These are phyloP conservation scores for Drosophila neocordata DNA, from an alignment of 1,140 invertebrate species.

Conservation along the genomic window DNA sequence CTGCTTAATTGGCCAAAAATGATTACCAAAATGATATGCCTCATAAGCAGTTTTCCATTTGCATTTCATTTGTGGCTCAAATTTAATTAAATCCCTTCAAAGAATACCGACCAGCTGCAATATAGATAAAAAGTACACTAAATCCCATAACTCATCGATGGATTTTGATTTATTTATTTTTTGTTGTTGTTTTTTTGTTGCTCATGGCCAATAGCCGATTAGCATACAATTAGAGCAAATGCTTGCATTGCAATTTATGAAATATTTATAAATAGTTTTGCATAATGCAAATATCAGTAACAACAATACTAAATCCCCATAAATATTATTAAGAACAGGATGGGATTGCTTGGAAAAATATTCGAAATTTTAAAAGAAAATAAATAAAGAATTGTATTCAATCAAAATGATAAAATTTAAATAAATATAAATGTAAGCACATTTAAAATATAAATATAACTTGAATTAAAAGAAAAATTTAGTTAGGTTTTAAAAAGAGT, in stretches of 20 bases:
- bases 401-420: too few relatives aligned
- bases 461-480: too few relatives aligned
- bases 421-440: too few relatives aligned
- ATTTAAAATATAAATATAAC: too few relatives aligned
- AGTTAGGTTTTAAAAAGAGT: too few relatives aligned
- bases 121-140: neutral
- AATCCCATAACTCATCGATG: constrained; percentile 61
- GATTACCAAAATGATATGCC: constrained; percentile 48
- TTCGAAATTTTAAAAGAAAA: too few relatives aligned
- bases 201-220: constrained; percentile 45
- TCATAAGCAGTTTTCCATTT: constrained; percentile 46
- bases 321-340: constrained; percentile 22
- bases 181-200: neutral
- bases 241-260: constrained; percentile 60
- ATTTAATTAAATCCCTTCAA: constrained; percentile 65
- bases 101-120: constrained; percentile 55
- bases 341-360: too few relatives aligned
- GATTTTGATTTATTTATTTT: constrained; percentile 68
- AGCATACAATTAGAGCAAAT: constrained; percentile 77
- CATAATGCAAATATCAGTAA: constrained; percentile 64
- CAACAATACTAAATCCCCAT: constrained; percentile 22
- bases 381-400: too few relatives aligned
- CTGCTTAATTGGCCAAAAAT: constrained; percentile 65
- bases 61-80: neutral
- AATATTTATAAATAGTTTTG: constrained; percentile 52